phyloP scores from a whole-genome alignment of 1,140 invertebrate genomes.

The Periplaneta americana region DNA sequence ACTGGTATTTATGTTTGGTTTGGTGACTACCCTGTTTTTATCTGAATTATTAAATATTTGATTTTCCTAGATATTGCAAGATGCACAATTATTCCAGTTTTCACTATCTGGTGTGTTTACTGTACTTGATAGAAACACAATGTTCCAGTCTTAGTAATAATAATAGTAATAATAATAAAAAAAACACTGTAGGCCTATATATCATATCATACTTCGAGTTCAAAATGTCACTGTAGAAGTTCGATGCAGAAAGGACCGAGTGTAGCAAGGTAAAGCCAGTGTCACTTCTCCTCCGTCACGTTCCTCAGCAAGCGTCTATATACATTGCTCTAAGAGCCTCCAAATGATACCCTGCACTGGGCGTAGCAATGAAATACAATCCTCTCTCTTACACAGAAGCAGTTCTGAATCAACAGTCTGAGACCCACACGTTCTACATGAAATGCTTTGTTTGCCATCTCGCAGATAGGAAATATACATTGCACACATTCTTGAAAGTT shows the following conservation, averaged over 20 bases:
- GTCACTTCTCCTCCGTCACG: background rate
- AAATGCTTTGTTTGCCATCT: background rate
- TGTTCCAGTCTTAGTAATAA: background rate
- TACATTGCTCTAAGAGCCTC: background rate
- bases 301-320: background rate
- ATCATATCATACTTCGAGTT: background rate
- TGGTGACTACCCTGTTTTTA: slow-evolving; percentile 17
- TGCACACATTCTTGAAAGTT: background rate
- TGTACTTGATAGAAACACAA: background rate
- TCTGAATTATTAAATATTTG: background rate
- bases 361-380: background rate
- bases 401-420: background rate
- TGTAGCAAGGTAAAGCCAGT: background rate
- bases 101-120: background rate
- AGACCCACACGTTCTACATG: background rate
- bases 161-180: no score
- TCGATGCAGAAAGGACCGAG: background rate
- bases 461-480: background rate
- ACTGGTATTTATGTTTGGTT: slow-evolving; percentile 3
- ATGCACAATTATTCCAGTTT: background rate
- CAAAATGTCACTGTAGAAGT: background rate
- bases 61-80: background rate
- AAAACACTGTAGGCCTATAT: background rate
- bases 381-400: background rate
- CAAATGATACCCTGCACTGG: background rate